Conservation (phyloP, 2,113 vertebrate species). For the Marmota flaviventris region DNA sequence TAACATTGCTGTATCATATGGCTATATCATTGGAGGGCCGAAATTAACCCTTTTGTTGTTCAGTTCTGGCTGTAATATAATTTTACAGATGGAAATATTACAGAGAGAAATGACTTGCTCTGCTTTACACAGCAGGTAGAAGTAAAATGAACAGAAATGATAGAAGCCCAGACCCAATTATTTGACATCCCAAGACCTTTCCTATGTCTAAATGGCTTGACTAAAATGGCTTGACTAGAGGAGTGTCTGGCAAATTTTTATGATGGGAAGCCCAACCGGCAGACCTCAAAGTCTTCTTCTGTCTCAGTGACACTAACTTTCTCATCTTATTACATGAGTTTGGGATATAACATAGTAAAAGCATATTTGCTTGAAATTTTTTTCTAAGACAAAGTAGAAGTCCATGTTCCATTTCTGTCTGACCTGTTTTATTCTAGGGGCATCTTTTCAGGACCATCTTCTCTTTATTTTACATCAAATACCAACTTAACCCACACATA, state of each 20-base stretch:
- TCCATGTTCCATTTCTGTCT: background rate
- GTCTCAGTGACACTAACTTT: background rate
- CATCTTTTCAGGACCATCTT: background rate
- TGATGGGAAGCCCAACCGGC: background rate
- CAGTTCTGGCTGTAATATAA: constrained; percentile 6
- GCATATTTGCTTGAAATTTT: background rate
- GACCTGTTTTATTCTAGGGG: background rate
- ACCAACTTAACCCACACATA: background rate
- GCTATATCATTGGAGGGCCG: background rate
- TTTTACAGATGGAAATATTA: constrained; percentile 66
- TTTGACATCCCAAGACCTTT: background rate
- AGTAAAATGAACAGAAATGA: background rate
- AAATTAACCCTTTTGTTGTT: constrained; percentile 6
- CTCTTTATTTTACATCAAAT: background rate
- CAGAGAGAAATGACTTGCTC: constrained; percentile 4
- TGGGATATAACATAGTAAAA: background rate
- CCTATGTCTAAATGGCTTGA: background rate
- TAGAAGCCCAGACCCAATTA: background rate
- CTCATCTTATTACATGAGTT: background rate
- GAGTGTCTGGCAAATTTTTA: background rate
- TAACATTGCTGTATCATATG: no score
- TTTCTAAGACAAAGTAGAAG: background rate
- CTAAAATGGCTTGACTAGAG: background rate
- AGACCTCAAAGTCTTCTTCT: background rate
- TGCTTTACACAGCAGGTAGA: background rate